phyloP scores from a whole-genome alignment of 92 coral and sea anemone genomes.

The Umimayanthus kanabou region DNA sequence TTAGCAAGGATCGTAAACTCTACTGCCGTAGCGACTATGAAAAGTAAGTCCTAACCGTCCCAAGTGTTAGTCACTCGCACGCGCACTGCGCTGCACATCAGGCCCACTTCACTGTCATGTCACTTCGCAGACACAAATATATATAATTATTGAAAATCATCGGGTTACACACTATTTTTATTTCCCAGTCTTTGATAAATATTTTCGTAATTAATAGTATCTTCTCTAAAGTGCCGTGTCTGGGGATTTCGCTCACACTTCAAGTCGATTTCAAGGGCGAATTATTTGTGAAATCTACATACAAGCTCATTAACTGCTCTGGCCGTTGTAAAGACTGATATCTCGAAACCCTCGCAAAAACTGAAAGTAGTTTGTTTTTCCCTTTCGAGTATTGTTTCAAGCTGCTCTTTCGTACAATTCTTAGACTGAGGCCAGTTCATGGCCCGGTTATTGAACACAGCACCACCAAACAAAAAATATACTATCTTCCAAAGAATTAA shows the following conservation, averaged over 20 bases:
- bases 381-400: slow-evolving; percentile 21
- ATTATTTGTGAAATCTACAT: slow-evolving; percentile 19
- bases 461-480: slow-evolving; percentile 61
- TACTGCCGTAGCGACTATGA: slow-evolving; percentile 97
- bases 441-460: slow-evolving; percentile 26
- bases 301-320: slow-evolving; percentile 11
- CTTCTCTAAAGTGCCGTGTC: slow-evolving; percentile 20
- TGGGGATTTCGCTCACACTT: slow-evolving; percentile 19
- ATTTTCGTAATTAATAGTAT: slow-evolving; percentile 73
- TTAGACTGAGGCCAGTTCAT: background rate
- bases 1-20: slow-evolving; percentile 96
- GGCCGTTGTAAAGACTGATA: background rate
- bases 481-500: slow-evolving; percentile 54
- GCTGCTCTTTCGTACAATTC: slow-evolving; percentile 18
- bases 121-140: slow-evolving; percentile 52
- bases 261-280: slow-evolving; percentile 22
- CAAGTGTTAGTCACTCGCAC: background rate
- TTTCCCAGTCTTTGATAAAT: slow-evolving; percentile 65
- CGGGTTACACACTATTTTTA: slow-evolving; percentile 69
- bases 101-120: slow-evolving; percentile 40
- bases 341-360: background rate
- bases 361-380: slow-evolving; percentile 28
- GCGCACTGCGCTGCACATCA: background rate
- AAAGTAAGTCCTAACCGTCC: slow-evolving; percentile 76
- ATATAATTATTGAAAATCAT: slow-evolving; percentile 57